These are phyloP conservation scores for Dryoscopus gambensis DNA, from an alignment of 2,113 vertebrate genomes.

Conservation along the genomic window DNA sequence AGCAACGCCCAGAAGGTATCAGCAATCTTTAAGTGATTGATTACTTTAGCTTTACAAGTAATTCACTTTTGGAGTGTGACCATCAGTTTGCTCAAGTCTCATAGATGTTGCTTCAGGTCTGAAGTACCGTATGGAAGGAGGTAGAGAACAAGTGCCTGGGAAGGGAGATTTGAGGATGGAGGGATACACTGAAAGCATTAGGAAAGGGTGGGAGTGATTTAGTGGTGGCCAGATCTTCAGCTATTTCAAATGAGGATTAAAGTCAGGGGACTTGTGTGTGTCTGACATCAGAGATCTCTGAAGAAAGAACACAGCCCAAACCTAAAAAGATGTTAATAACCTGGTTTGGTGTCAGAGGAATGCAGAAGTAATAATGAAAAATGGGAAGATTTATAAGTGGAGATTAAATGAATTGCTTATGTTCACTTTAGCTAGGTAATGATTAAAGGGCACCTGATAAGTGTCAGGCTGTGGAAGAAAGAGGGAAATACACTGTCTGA, in stretches of 20 bases:
- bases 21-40: neutral
- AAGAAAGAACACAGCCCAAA: neutral
- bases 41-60: neutral
- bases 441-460: constrained; percentile 6
- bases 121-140: neutral
- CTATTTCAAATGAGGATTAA: neutral
- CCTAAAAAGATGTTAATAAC: neutral
- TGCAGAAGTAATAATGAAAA: neutral
- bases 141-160: neutral
- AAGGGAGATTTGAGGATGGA: neutral
- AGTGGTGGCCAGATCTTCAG: neutral
- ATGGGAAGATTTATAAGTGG: neutral
- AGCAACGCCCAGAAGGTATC: neutral
- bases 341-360: neutral
- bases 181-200: neutral
- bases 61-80: neutral
- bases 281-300: neutral
- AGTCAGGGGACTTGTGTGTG: neutral
- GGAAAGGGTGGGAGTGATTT: neutral
- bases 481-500: neutral
- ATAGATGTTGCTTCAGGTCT: neutral
- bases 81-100: neutral
- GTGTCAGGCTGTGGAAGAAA: neutral
- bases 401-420: constrained; percentile 2
- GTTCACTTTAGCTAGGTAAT: neutral